phyloP scores from a whole-genome alignment of 2,113 vertebrate genomes.

The Puffinus mauretanicus region DNA sequence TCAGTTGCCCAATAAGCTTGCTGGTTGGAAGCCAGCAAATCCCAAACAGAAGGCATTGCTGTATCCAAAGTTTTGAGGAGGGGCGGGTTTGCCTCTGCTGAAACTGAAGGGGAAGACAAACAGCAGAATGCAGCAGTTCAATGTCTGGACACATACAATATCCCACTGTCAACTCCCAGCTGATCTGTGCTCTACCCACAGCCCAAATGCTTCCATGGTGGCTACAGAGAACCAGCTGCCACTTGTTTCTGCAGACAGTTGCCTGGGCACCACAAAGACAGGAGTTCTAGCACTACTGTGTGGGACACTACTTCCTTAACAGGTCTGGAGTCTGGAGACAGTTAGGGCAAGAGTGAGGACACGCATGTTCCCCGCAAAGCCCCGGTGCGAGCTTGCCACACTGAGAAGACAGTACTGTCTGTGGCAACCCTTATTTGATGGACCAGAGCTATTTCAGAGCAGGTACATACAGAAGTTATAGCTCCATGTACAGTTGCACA shows the following conservation, averaged over 20 bases:
- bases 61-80: not conserved
- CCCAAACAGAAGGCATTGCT: not conserved
- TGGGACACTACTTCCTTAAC: not conserved
- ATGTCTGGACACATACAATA: not conserved
- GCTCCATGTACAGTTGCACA: not conserved
- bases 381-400: not conserved
- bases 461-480: not conserved
- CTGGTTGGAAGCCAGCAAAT: not conserved
- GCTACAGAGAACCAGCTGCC: not conserved
- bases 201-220: not conserved
- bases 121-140: not conserved
- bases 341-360: not conserved
- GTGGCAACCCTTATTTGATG: not conserved
- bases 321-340: not conserved
- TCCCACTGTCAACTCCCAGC: not conserved
- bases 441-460: not conserved
- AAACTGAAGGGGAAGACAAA: not conserved
- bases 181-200: not conserved
- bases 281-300: not conserved
- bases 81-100: not conserved
- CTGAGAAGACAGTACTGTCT: not conserved
- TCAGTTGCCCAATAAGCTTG: not conserved
- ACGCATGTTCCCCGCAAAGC: not conserved
- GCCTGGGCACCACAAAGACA: not conserved
- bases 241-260: not conserved